Evolutionary conservation across 2,797 vertebrate genomes (phyloP).

Genomic region (Melanotaenia nigrans): DNA sequence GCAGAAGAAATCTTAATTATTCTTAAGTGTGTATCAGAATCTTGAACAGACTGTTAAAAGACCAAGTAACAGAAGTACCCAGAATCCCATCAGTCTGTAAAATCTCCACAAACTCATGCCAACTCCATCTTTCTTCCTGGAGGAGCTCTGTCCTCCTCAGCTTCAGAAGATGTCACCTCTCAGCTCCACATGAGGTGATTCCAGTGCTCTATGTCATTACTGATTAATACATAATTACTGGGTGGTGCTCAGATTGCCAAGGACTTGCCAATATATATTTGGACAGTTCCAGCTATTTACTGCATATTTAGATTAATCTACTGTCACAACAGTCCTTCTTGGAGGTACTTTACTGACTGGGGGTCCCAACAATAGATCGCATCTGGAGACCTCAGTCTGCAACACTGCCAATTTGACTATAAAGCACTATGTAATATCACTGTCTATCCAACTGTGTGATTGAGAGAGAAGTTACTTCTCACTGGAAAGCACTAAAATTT

Average conservation of each 20-base stretch:
- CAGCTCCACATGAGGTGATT: constrained; percentile 44
- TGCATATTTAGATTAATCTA: constrained; percentile 53
- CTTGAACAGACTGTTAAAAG: constrained; percentile 58
- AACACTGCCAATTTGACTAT: constrained; percentile 72
- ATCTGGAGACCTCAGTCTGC: constrained; percentile 34
- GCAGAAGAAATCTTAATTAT: constrained; percentile 35
- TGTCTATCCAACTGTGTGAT: constrained; percentile 15
- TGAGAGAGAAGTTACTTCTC: constrained; percentile 23
- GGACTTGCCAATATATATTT: constrained; percentile 75
- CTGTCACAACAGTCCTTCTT: constrained; percentile 33
- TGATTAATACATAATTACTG: constrained; percentile 60
- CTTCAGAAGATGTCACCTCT: constrained; percentile 46
- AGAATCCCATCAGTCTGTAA: constrained; percentile 45
- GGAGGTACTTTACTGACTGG: constrained; percentile 29
- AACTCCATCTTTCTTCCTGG: constrained; percentile 25
- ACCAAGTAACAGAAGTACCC: constrained; percentile 50
- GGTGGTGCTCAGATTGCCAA: constrained; percentile 79
- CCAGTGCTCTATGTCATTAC: constrained; percentile 41
- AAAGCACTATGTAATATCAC: constrained; percentile 47
- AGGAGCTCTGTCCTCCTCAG: constrained; percentile 36
- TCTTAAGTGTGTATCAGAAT: constrained; percentile 49
- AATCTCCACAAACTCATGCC: constrained; percentile 40
- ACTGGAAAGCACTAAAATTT: constrained; percentile 11
- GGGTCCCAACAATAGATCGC: constrained; percentile 42
- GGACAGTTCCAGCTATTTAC: constrained; percentile 63